Percentiles rank a stretch among this genome's conserved stretches.
Evolutionary conservation across 2,888 invertebrate species (phyloP).

Genomic region (Phyllotreta striolata): DNA sequence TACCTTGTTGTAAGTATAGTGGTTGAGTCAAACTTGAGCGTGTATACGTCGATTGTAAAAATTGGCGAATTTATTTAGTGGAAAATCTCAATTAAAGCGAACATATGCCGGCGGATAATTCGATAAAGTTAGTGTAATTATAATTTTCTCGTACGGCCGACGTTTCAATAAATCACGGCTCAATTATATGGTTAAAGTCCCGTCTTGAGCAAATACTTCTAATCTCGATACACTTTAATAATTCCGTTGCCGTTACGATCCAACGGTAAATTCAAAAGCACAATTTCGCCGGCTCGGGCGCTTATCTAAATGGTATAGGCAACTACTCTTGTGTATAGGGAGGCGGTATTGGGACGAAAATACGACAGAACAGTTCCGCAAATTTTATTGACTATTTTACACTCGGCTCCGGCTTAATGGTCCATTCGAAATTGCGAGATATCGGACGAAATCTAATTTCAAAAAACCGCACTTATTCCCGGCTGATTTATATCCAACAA

Average conservation of each 20-base stretch:
- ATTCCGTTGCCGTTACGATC: conserved; percentile 28
- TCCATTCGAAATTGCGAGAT: no score
- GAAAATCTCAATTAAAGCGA: conserved; percentile 14
- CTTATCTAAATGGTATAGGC: conserved; percentile 12
- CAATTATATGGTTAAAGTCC: conserved; percentile 22
- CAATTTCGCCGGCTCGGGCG: conserved; percentile 16
- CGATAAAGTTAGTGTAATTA: conserved; percentile 20
- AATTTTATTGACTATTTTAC: background rate
- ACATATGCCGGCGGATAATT: conserved; percentile 5
- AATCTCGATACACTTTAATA: conserved; percentile 30
- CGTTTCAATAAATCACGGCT: conserved; percentile 23
- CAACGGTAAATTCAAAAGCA: conserved; percentile 27
- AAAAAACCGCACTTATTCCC: no score
- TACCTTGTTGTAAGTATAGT: background rate
- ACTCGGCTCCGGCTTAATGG: no score
- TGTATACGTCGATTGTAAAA: no score
- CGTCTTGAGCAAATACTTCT: conserved; percentile 21
- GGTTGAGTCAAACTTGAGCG: no score
- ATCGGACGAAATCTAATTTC: no score
- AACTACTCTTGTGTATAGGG: background rate
- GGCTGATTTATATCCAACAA: no score
- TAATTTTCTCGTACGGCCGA: conserved; percentile 19
- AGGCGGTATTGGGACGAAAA: background rate
- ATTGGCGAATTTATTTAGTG: no score
- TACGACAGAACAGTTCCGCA: background rate